Evolutionary conservation across 2,113 vertebrate genomes (phyloP), one percentile per base, ranked within the genome.

Genomic region (Herpetotheres cachinnans): DNA sequence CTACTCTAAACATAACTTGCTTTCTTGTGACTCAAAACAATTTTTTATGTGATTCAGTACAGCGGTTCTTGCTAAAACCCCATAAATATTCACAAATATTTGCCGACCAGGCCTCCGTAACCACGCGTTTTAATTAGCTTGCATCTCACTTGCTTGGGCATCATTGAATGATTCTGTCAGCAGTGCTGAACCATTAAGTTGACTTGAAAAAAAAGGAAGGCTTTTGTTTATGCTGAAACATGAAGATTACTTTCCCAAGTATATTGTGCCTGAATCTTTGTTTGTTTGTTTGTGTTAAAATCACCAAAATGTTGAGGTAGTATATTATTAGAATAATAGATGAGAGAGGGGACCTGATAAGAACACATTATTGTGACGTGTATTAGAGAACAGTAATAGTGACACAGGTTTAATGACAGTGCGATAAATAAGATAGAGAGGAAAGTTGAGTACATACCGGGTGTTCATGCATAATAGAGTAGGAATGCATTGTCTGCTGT

Each of bases 381-480:
- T 82, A 50, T 84, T 89, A 93, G 71, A 77, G 86, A 87, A 80
- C 82, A 66, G 81, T 87, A 95, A 87, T 62, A 85, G 86, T 6
- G 58, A 87, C 93, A 85, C 67, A 72, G 67, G 77, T 97, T 96
- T 95, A 97, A 93, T 94, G 93, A 93, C 86, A 82, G n/a, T 38
- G 58, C 2, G 8, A 94, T 94, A 97, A 95, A 95, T 93, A 80
- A 91, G 91, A 93, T 30, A 17, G 79, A 93, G 92, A 86, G 54
- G 73, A 80, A 93, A 90, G 89, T 21, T 95, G 89, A 95, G 89
- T 59, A 93, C 38, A 34, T 96, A 82, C 78, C 1, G 56, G 62
- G 54, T 95, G 71, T 95, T 96, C 84, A 96, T 93, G 93, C 89
- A 95, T 97, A 97, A 97, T 92, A 95, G 92, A 94, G 77, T 61